phyloP scores from a whole-genome alignment of 2,113 vertebrate genomes.

The Cyprinodon variegatus region DNA sequence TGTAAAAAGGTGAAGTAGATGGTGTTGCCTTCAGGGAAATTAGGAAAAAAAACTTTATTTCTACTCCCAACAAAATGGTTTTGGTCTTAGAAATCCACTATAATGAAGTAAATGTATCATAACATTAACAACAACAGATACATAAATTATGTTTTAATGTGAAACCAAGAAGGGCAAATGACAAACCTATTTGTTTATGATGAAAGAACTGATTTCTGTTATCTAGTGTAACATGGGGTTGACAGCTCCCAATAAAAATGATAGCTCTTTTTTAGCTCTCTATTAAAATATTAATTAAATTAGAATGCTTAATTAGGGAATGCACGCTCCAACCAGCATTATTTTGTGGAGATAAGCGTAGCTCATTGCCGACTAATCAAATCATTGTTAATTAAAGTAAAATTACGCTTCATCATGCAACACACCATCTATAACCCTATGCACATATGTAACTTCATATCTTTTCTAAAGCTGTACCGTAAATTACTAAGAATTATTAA shows the following conservation, averaged over 20 bases:
- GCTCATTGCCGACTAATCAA: conserved; percentile 52
- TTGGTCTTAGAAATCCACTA: conserved; percentile 42
- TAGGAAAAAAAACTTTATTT: conserved; percentile 12
- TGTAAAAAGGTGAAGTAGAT: conserved; percentile 39
- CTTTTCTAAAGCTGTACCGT: conserved; percentile 19
- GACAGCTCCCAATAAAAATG: not conserved
- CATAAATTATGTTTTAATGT: conserved; percentile 45
- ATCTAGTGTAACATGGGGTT: conserved; percentile 5
- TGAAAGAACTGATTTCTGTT: conserved; percentile 3
- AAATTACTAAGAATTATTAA: not conserved
- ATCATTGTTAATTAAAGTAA: conserved; percentile 67
- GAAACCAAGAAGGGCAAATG: conserved; percentile 36
- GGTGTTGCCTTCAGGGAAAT: conserved; percentile 29
- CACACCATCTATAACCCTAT: conserved; percentile 35
- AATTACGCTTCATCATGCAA: conserved; percentile 39
- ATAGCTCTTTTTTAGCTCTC: conserved; percentile 13
- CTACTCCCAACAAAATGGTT: conserved; percentile 11
- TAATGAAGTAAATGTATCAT: conserved; percentile 37
- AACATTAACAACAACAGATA: conserved; percentile 49
- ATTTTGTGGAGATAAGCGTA: conserved; percentile 44
- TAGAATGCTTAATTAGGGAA: conserved; percentile 37
- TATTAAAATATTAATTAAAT: conserved; percentile 41
- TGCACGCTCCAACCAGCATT: conserved; percentile 24
- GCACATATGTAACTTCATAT: conserved; percentile 14
- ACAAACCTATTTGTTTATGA: conserved; percentile 26